Base-by-base conservation (phyloP, 2,797 vertebrate species). In the Pangasius macronema region DNA sequence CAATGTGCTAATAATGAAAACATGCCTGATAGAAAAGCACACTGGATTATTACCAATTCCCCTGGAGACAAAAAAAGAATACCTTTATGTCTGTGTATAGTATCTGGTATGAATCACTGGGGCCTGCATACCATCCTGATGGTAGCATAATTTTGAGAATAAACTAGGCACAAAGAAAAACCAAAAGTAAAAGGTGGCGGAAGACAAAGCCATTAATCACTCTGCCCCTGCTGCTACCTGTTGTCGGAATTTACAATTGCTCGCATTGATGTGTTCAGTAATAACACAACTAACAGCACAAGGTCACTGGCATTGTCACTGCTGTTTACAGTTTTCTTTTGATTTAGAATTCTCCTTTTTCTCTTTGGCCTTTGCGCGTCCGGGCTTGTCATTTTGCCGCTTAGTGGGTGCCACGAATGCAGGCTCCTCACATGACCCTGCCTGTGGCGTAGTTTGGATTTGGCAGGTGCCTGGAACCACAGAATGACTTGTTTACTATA, bases 321-420 rank as follows among this genome's bases (percentile, higher is more conserved):
- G 96, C 70, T 97, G 96, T 86, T 97, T 97, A 92, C 96, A 97
- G 51, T 94, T 95, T 87, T 97, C 96, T 90, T 95, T 96, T 89
- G 95, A 96, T 88, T 97, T 97, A 85, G 95, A 94, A 39, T 93
- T 95, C 89, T 97, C 96, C 88, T 95, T 96, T 91, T 96, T 97
- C 87, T 96, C 96, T 93, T 96, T 96, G 91, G 95, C 70, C 94
- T 97, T 97, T 1, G 85, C 85, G 8, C 90, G 91, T 57, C 85
- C 93, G 0, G 93, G 75, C 91, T 96, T 96, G 65, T 96, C 96
- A 0, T 90, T 86, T 67, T 93, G 96, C 18, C 96, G 92, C 86
- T 96, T 97, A 6, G 95, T 97, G 14, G 96, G 96, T 0, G 95
- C 94, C 81, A 97, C 94, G 90, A 97, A 96, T 8, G 93, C 82